Conservation (phyloP, 1,140 invertebrate genomes). For the Plectrocnemia conspersa region DNA sequence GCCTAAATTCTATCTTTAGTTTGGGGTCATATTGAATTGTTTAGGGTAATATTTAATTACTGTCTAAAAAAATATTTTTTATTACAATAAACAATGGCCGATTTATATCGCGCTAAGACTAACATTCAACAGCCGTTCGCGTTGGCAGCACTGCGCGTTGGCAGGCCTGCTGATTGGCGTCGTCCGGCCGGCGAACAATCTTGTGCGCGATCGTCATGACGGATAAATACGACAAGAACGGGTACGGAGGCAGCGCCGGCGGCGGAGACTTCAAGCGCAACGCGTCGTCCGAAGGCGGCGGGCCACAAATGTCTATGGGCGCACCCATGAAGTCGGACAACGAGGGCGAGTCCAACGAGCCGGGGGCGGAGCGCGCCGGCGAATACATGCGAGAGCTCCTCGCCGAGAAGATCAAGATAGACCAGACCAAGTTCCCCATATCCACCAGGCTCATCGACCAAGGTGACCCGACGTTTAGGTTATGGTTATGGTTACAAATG, state of each 20-base stretch:
- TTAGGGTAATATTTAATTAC: too few relatives aligned
- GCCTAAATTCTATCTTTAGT: too few relatives aligned
- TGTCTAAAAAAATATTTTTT: too few relatives aligned
- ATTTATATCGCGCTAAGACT: background rate
- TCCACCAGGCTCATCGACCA: constrained; percentile 66
- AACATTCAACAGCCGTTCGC: background rate
- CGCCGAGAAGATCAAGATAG: constrained; percentile 68
- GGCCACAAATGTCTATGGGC: constrained; percentile 27
- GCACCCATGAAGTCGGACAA: constrained; percentile 40
- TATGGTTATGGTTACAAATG: too few relatives aligned
- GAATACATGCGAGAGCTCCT: constrained; percentile 72
- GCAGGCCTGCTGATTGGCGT: background rate
- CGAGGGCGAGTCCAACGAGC: constrained; percentile 51
- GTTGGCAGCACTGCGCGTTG: background rate
- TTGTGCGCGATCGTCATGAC: constrained; percentile 16
- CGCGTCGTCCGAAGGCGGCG: constrained; percentile 15
- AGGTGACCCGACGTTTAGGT: too few relatives aligned
- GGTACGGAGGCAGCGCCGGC: constrained; percentile 25
- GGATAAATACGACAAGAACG: constrained; percentile 34
- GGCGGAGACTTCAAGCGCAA: constrained; percentile 29
- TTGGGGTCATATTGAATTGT: too few relatives aligned
- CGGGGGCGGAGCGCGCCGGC: constrained; percentile 62
- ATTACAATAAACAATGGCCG: too few relatives aligned
- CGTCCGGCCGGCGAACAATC: background rate
- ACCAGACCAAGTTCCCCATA: constrained; percentile 63